A percentile compares a stretch with the other conserved stretches of the same genome.
Conservation (phyloP, 2,113 vertebrate genomes). For the Hippocampus mohnikei region DNA sequence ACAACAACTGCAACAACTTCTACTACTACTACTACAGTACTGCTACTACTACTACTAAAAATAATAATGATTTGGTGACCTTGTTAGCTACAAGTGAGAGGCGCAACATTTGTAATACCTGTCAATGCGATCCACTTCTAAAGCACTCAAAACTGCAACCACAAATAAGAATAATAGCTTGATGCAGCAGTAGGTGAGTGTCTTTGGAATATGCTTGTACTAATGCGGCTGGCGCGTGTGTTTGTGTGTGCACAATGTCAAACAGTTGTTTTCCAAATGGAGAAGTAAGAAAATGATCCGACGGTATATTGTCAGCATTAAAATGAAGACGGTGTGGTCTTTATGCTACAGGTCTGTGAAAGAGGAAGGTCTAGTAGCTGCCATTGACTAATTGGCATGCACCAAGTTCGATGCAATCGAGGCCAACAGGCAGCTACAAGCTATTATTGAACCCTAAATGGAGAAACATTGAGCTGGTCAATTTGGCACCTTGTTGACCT, state of each 20-base stretch:
- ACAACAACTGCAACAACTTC: not conserved
- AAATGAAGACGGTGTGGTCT: constrained; percentile 1
- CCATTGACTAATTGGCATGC: constrained; percentile 49
- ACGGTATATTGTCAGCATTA: not conserved
- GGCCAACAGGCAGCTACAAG: constrained; percentile 53
- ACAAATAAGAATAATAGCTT: not conserved
- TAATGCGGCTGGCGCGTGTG: not conserved
- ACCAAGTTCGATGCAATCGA: constrained; percentile 54
- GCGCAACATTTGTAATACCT: no score
- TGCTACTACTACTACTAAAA: not conserved
- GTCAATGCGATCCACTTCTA: not conserved
- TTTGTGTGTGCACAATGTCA: not conserved
- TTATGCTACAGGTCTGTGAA: constrained; percentile 21
- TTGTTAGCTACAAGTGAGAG: no score
- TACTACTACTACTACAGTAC: not conserved
- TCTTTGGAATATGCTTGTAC: not conserved
- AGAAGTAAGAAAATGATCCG: not conserved
- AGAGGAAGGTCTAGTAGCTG: constrained; percentile 31
- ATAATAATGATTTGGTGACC: no score
- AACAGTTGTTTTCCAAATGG: not conserved
- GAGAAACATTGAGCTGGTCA: constrained; percentile 17
- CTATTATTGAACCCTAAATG: constrained; percentile 40
- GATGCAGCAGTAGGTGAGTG: not conserved
- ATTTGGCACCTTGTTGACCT: not conserved
- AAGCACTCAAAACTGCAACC: not conserved